Percentiles rank a stretch among this genome's conserved stretches.
These are phyloP conservation scores for Oikopleura dioica DNA, from an alignment of 23 tunicate genomes.

Conservation along the genomic window DNA sequence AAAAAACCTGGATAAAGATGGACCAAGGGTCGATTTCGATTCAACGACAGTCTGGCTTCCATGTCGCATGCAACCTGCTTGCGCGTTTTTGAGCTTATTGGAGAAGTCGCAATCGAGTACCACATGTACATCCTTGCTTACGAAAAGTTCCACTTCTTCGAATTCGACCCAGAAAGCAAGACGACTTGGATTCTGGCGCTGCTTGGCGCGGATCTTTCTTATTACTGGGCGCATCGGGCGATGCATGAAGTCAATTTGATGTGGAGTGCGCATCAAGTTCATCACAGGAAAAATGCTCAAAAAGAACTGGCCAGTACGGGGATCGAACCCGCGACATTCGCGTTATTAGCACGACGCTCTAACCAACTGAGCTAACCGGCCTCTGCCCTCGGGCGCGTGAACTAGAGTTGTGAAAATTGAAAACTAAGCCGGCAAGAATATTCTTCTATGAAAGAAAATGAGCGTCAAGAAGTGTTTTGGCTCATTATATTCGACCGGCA, in stretches of 20 bases:
- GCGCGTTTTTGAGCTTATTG: conserved; percentile 3
- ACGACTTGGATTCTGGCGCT: neutral
- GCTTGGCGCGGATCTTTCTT: neutral
- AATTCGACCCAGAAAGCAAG: neutral
- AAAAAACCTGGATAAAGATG: neutral
- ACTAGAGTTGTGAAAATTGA: too few species aligned
- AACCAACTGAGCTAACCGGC: too few species aligned
- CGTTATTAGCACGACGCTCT: too few species aligned
- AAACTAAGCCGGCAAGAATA: too few species aligned
- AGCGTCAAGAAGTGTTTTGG: too few species aligned
- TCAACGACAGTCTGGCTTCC: too few species aligned
- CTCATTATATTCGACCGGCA: too few species aligned
- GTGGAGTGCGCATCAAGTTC: conserved; percentile 9
- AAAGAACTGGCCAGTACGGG: too few species aligned
- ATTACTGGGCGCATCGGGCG: conserved; percentile 10
- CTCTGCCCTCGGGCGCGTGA: too few species aligned
- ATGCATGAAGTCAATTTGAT: conserved; percentile 3
- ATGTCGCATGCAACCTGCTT: neutral
- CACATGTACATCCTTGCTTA: neutral
- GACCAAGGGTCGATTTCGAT: neutral
- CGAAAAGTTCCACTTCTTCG: neutral
- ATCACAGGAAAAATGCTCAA: too few species aligned
- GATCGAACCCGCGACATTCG: too few species aligned
- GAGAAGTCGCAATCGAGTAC: neutral
- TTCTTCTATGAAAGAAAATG: too few species aligned